A percentile compares a stretch with the other conserved stretches of the same genome.
These are phyloP conservation scores for Phrynosoma platyrhinos DNA, from an alignment of 2,113 vertebrate species.

Conservation along the genomic window DNA sequence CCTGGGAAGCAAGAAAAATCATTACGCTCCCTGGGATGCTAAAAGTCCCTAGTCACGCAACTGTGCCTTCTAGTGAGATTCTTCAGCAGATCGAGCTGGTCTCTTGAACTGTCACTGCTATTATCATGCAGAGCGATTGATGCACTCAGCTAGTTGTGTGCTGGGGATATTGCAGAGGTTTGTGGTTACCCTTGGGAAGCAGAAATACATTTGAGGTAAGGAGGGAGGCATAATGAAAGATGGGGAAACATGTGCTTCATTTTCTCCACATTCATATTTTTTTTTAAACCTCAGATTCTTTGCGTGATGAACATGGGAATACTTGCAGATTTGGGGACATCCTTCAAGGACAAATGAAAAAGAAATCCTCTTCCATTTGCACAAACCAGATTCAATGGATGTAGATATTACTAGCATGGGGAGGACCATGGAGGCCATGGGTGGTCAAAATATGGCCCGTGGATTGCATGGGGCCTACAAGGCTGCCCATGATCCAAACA, in stretches of 20 bases:
- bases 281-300: background rate
- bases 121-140: background rate
- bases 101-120: background rate
- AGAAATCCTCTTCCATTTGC: background rate
- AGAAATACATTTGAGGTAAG: background rate
- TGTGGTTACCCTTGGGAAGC: background rate
- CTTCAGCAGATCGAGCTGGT: conserved; percentile 24
- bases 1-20: conserved; percentile 41
- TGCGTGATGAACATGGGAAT: background rate
- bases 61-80: conserved; percentile 40
- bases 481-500: too few species aligned
- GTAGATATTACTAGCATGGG: background rate
- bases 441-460: too few species aligned
- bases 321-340: background rate
- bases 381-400: background rate
- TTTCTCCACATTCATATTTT: background rate
- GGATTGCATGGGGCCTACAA: too few species aligned
- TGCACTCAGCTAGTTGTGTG: background rate
- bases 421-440: too few species aligned
- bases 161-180: conserved; percentile 11
- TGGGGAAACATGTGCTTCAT: background rate
- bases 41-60: conserved; percentile 37
- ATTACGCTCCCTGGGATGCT: conserved; percentile 29
- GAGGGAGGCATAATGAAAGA: background rate
- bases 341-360: background rate